A percentile compares a stretch with the other conserved stretches of the same genome.
phyloP scores from a whole-genome alignment of 2,113 vertebrate genomes.

The Hypomesus transpacificus region DNA sequence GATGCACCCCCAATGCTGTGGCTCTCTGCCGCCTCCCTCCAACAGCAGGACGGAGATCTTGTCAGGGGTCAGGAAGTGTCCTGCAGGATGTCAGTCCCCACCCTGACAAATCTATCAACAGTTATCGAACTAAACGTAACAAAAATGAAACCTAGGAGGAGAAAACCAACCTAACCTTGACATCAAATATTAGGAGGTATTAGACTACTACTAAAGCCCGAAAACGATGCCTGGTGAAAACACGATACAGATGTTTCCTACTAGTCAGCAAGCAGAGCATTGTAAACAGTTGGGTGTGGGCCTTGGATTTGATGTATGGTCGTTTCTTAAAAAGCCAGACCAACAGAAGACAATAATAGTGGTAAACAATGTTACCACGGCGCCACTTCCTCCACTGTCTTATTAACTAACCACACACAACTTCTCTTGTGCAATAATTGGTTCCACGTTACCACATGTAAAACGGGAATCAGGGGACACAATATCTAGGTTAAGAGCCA shows the following conservation, averaged over 20 bases:
- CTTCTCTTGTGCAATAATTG: too few relatives aligned
- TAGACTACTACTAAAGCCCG: too few relatives aligned
- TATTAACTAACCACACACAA: too few relatives aligned
- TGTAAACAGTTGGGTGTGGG: not conserved
- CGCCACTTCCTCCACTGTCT: too few relatives aligned
- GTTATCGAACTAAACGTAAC: not conserved
- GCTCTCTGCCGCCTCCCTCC: constrained; percentile 10
- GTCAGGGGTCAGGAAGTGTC: constrained; percentile 61
- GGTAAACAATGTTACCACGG: not conserved
- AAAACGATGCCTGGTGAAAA: too few relatives aligned
- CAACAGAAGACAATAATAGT: too few relatives aligned
- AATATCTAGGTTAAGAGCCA: not conserved
- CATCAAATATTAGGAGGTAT: not conserved
- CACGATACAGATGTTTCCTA: not conserved
- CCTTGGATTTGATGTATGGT: not conserved
- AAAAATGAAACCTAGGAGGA: not conserved
- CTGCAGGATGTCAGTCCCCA: constrained; percentile 50
- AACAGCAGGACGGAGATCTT: constrained; percentile 54
- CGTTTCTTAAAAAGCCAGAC: not conserved
- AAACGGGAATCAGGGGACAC: not conserved
- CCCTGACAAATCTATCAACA: constrained; percentile 42
- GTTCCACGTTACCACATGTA: not conserved
- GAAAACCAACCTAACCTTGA: not conserved
- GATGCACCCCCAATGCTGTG: not conserved
- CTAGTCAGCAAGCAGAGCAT: not conserved